Base-by-base conservation (phyloP, 2,888 invertebrate species). In the Acholoe squamosa region DNA sequence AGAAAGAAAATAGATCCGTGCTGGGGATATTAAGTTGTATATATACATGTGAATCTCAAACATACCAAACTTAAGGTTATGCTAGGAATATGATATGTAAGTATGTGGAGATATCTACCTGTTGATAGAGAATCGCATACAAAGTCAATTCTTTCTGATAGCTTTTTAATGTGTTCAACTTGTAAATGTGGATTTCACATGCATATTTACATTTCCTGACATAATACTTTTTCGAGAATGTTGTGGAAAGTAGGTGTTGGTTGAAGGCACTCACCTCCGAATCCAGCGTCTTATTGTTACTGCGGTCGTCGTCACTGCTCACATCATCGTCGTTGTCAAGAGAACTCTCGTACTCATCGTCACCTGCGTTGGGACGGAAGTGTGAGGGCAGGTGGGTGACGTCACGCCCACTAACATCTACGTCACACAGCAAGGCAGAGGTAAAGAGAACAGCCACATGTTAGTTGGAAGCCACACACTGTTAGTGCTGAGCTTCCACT, bases 311-410 rank as follows among this genome's bases (percentile, higher is more conserved):
- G 92, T 95, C 95, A 91, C 95, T 95, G 91, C 95, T 95, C 71
- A 95, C 93, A 91, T 95, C 95, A 92, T 95, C 95, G 92, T 95
- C 95, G 91, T 95, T 94, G 90, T 95, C 95, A 25, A 95, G 91
- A 0, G 95, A 95, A 89, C 95, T 95, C 92, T 94, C 94, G 56
- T 95, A 95, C 84, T 93, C 91, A 22, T 93, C 91, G 16, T 92
- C 92, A 91, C 89, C 92, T 91, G 90, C 43, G 56, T 52, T 31
- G 67, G 89, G 61, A 34, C 61, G 61, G 89, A 89, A 86, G 86
- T 86, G 86, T 52, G 86, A 86, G 56, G 86, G 86, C 54, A 52
- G 52, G 33, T 52, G 51, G 86, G 33, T 86, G 86, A 86, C 86
- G 86, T 54, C 86, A 86, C 54, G 52, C 28, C 31, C 86, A 19